Evolutionary conservation across 2,797 vertebrate genomes (phyloP).

Genomic region (Gymnothorax reevesii): DNA sequence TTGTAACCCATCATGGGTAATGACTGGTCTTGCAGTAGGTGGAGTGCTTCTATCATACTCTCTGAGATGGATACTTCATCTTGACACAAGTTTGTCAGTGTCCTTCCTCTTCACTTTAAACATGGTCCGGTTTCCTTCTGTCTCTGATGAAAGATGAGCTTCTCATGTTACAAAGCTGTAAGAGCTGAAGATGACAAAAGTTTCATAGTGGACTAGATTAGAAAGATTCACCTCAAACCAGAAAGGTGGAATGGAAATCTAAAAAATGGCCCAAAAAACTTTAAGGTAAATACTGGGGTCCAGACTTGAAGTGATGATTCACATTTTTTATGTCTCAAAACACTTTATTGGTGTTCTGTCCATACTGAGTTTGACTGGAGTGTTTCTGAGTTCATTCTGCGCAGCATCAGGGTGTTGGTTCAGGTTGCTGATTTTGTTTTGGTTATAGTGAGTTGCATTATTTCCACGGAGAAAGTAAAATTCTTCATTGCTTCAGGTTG

Average conservation of each 20-base stretch:
- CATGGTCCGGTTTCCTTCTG: background rate
- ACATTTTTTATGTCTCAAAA: no score
- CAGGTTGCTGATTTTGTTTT: background rate
- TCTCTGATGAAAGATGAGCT: background rate
- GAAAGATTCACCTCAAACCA: background rate
- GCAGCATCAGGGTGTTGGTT: background rate
- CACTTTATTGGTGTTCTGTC: background rate
- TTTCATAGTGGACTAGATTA: background rate
- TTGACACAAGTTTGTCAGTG: background rate
- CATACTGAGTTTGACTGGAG: background rate
- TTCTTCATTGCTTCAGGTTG: background rate
- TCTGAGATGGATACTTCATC: background rate
- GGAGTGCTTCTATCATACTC: background rate
- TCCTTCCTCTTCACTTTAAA: background rate
- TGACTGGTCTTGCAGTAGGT: background rate
- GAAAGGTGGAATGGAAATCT: constrained; percentile 35
- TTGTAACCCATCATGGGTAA: background rate
- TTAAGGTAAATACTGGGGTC: no score
- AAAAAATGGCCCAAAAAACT: constrained; percentile 39
- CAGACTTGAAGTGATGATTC: no score
- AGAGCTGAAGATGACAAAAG: background rate
- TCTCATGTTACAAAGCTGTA: background rate
- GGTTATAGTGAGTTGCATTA: background rate
- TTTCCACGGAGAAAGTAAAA: background rate
- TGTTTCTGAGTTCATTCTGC: background rate